Conservation (phyloP, 2,888 invertebrate genomes). For the Leptodirus hochenwartii region DNA sequence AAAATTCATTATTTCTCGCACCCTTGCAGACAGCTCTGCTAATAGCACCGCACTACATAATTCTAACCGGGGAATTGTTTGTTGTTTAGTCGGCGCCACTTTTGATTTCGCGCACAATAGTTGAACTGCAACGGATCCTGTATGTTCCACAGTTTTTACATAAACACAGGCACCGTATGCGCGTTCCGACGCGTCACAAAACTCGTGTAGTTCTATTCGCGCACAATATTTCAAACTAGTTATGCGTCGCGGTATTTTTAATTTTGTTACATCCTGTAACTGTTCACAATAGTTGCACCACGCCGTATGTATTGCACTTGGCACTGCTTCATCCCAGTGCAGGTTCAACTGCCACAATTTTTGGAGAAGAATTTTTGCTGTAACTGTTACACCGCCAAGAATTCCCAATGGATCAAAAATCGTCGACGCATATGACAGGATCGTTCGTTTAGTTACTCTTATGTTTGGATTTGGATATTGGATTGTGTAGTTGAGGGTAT, state of each 20-base stretch:
- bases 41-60: constrained; percentile 10
- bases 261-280: too few species aligned
- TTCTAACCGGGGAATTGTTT: constrained; percentile 11
- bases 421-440: not conserved
- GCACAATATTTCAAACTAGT: too few species aligned
- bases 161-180: constrained; percentile 12
- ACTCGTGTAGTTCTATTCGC: constrained; percentile 7
- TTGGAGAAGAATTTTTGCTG: constrained; percentile 4
- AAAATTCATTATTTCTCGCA: constrained; percentile 1
- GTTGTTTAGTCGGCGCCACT: constrained; percentile 12
- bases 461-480: too few species aligned
- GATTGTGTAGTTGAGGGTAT: constrained; percentile 8
- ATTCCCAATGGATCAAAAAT: constrained; percentile 6
- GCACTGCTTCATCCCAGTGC: constrained; percentile 4
- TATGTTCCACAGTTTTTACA: constrained; percentile 1
- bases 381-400: not conserved
- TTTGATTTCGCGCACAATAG: constrained; percentile 12
- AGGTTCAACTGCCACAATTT: constrained; percentile 3
- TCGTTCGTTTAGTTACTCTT: not conserved
- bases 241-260: too few species aligned
- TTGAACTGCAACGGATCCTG: not conserved
- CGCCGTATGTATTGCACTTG: too few species aligned
- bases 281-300: too few species aligned
- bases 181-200: constrained; percentile 9
- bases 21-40: constrained; percentile 5